A percentile compares a stretch with the other conserved stretches of the same genome.
These are phyloP conservation scores for Rhopalosiphum nymphaeae DNA, from an alignment of 2,888 invertebrate species.

Conservation along the genomic window DNA sequence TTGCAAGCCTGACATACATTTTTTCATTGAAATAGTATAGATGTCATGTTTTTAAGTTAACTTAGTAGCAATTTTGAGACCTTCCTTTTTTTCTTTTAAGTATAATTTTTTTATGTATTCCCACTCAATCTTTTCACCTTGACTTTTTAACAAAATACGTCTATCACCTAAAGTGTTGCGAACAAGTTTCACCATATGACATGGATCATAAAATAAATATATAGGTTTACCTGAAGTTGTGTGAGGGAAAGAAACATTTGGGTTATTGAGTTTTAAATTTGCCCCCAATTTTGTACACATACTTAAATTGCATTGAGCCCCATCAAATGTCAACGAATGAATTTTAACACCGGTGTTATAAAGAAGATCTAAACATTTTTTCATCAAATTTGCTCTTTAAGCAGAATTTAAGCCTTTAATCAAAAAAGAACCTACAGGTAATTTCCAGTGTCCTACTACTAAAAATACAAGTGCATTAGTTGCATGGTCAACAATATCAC, in stretches of 20 bases:
- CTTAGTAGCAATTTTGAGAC: background rate
- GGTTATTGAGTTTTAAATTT: slow-evolving; percentile 1
- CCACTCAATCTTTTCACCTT: slow-evolving; percentile 8
- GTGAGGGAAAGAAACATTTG: slow-evolving; percentile 10
- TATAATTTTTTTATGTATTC: slow-evolving; percentile 27
- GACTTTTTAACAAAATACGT: background rate
- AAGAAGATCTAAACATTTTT: slow-evolving; percentile 9
- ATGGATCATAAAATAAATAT: slow-evolving; percentile 25
- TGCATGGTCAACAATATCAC: slow-evolving; percentile 6
- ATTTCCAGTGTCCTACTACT: background rate
- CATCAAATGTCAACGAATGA: slow-evolving; percentile 4
- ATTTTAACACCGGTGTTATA: background rate
- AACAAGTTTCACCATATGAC: background rate
- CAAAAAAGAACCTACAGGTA: slow-evolving; percentile 10
- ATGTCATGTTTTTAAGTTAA: slow-evolving; percentile 29
- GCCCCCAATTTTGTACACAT: slow-evolving; percentile 22
- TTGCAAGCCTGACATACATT: background rate
- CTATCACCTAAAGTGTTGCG: background rate
- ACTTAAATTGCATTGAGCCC: slow-evolving; percentile 4
- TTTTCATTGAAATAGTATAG: slow-evolving; percentile 54
- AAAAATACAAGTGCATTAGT: slow-evolving; percentile 16
- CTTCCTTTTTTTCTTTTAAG: slow-evolving; percentile 39
- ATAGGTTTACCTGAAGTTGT: background rate
- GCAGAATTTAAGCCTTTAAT: background rate
- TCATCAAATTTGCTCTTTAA: slow-evolving; percentile 28